Base-by-base conservation (phyloP, 2,113 vertebrate genomes). In the Apaloderma vittatum region DNA sequence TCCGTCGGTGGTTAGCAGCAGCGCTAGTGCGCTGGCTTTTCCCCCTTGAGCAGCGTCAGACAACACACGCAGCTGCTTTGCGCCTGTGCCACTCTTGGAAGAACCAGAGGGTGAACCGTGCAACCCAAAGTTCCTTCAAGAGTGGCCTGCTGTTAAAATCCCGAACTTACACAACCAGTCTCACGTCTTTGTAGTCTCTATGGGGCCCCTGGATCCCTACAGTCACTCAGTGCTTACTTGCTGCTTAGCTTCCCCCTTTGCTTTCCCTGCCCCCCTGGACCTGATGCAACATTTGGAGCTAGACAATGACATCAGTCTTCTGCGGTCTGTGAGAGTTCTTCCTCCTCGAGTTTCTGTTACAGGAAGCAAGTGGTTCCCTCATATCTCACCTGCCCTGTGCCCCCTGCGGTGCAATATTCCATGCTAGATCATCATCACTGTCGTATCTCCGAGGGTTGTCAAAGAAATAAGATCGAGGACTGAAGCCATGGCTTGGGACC, bases 381-480 rank as follows among this genome's bases (percentile, higher is more conserved):
- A 46, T 48, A 21, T 49, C 97, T 98, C 96, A 99, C 99, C 99
- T 99, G 97, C 99, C 98, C 81, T 99, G 99, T 66, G 99, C 97
- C 77, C 98, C 99, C 95, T 99, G 99, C 27, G 99, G 99, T 86
- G 99, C 98, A 61, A 99, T 98, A 68, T 98, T 99, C 99, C 99
- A 99, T 2, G 99, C 99, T 36, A 99, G 98, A 70, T 99, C 99
- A 2, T 99, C 99, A 11, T 99, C 99, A 1, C 99, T 99, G 97
- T 99, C 99, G 1, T 99, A 99, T 86, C 99, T 98, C 59, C 99
- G 98, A 36, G 99, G 99, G 96, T 99, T 99, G 98, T 99, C 99
- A 59, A 99, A 99, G 98, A 99, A 99, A 52, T 99, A 99, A 29
- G 99, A 99, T 74, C 99, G 98, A 67, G 98, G 98, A 34, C 98